Conservation (phyloP, 1,140 invertebrate species). For the Orussus abietinus region DNA sequence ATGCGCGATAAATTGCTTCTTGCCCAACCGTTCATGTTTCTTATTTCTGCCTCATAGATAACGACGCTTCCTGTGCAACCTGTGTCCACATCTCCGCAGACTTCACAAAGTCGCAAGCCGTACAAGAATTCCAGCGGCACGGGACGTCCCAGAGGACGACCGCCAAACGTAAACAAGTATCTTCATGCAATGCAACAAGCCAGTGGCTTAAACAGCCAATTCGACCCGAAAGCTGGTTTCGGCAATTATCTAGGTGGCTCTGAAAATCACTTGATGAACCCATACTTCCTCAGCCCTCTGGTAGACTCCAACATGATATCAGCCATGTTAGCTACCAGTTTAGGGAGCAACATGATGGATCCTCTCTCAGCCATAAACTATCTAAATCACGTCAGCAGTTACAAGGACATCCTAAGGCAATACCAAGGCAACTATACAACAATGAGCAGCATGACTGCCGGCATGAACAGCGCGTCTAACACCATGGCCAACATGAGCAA, state of each 20-base stretch:
- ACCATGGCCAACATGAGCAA: constrained; percentile 20
- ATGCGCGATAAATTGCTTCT: too few species aligned
- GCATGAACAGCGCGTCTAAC: constrained; percentile 23
- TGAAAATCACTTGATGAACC: constrained; percentile 40
- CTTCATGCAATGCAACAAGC: constrained; percentile 30
- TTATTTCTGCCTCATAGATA: constrained; percentile 16
- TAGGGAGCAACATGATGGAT: constrained; percentile 39
- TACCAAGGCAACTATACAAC: constrained; percentile 40
- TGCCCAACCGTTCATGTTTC: background rate
- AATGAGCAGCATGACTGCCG: constrained; percentile 28
- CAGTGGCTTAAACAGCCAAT: constrained; percentile 35
- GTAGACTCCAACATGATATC: constrained; percentile 42
- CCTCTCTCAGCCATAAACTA: constrained; percentile 38
- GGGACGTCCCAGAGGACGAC: constrained; percentile 44
- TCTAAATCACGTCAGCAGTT: constrained; percentile 39
- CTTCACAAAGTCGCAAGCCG: constrained; percentile 22
- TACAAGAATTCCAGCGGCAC: constrained; percentile 22
- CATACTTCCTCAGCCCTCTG: constrained; percentile 42
- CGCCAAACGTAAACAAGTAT: constrained; percentile 45
- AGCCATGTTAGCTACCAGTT: constrained; percentile 35
- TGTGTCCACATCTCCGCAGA: constrained; percentile 20
- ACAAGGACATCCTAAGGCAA: constrained; percentile 43
- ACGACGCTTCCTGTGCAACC: constrained; percentile 19
- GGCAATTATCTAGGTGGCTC: constrained; percentile 32
- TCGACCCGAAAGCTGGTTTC: constrained; percentile 32